Evolutionary conservation across 2,113 vertebrate genomes (phyloP).

Genomic region (Phylloscopus whistleri): DNA sequence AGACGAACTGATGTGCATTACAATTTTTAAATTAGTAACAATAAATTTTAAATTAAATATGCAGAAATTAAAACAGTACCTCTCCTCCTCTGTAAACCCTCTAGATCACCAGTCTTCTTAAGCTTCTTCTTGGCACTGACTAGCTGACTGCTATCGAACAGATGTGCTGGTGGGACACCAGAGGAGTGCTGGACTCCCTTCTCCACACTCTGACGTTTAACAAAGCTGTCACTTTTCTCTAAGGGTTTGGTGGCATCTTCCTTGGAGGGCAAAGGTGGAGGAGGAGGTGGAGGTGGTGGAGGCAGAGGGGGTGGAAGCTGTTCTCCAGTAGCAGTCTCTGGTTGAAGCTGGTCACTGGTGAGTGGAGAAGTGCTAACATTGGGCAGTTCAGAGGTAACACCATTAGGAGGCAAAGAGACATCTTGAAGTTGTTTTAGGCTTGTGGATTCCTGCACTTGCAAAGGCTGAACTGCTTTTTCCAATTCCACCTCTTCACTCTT

Average conservation of each 20-base stretch:
- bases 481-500: slow-evolving; percentile 51
- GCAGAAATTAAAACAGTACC: slow-evolving; percentile 69
- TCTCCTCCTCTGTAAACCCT: slow-evolving; percentile 88
- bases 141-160: slow-evolving; percentile 95
- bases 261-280: slow-evolving; percentile 67
- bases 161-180: slow-evolving; percentile 76
- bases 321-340: slow-evolving; percentile 56
- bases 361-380: slow-evolving; percentile 54
- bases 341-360: slow-evolving; percentile 54
- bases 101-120: slow-evolving; percentile 86
- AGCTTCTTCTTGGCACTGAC: slow-evolving; percentile 92
- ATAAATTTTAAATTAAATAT: background rate
- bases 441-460: slow-evolving; percentile 49
- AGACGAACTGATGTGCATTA: background rate
- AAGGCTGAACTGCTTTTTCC: slow-evolving; percentile 46
- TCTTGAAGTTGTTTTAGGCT: slow-evolving; percentile 70
- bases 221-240: slow-evolving; percentile 54
- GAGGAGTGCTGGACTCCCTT: slow-evolving; percentile 68
- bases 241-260: slow-evolving; percentile 65
- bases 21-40: background rate
- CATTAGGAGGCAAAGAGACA: slow-evolving; percentile 73
- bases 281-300: slow-evolving; percentile 55
- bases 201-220: slow-evolving; percentile 65
- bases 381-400: slow-evolving; percentile 63
- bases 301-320: slow-evolving; percentile 57